These are phyloP conservation scores for Blastobasis adustella DNA, from an alignment of 2,888 invertebrate species.

Conservation along the genomic window DNA sequence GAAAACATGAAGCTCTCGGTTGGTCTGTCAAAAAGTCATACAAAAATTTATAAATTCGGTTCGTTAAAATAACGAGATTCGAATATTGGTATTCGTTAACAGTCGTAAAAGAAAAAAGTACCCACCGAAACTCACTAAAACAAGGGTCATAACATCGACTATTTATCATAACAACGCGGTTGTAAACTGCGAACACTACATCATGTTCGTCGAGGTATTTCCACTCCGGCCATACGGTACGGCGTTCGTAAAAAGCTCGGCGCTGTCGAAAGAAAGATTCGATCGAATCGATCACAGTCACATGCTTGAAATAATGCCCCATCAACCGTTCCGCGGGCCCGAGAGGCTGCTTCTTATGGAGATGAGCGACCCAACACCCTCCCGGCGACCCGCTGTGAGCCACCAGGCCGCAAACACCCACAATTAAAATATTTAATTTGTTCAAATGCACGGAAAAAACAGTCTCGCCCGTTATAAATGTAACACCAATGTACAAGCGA, in stretches of 20 bases:
- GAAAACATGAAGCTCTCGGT: no score
- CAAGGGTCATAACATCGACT: slow-evolving; percentile 39
- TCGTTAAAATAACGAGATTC: not conserved
- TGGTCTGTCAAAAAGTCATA: no score
- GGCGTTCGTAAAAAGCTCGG: slow-evolving; percentile 43
- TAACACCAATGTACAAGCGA: slow-evolving; percentile 12
- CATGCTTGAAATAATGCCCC: slow-evolving; percentile 61
- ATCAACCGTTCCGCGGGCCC: slow-evolving; percentile 39
- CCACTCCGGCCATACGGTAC: slow-evolving; percentile 13
- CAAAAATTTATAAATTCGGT: no score
- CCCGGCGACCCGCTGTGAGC: slow-evolving; percentile 40
- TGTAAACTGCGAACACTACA: slow-evolving; percentile 50
- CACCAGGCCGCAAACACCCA: slow-evolving; percentile 9
- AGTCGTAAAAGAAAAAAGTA: slow-evolving; percentile 29
- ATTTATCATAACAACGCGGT: slow-evolving; percentile 51
- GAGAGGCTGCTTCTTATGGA: slow-evolving; percentile 41
- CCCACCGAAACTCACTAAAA: slow-evolving; percentile 31
- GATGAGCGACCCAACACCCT: slow-evolving; percentile 47
- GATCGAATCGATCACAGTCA: slow-evolving; percentile 71
- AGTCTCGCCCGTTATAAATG: not conserved
- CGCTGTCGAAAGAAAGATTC: slow-evolving; percentile 57
- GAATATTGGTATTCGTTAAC: not conserved
- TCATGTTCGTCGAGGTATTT: slow-evolving; percentile 40
- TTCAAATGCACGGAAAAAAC: no score
- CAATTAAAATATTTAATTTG: no score